Evolutionary conservation across 1,140 invertebrate species (phyloP), one percentile per base, ranked within the genome.

Genomic region (Sitobion miscanthi): DNA sequence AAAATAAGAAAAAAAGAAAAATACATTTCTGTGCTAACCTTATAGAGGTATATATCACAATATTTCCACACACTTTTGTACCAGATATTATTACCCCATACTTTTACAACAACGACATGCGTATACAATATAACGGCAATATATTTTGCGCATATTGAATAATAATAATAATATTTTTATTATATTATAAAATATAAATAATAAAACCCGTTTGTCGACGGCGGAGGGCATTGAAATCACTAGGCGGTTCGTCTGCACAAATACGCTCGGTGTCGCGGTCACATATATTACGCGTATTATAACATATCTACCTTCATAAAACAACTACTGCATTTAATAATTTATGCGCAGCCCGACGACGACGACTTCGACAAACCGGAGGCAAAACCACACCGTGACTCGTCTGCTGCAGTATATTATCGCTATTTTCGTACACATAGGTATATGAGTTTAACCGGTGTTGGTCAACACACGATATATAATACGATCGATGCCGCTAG

Each of bases 101-200:
- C 30, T 77, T n/a, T 30, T 69, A n/a, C 30, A n/a, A 77, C 30
- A 6, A 77, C 62, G 7, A 2, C 62, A n/a, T 77, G 14, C 14
- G 30, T 77, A 42, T 42, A n/a, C 4, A 77, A 77, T n/a, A 23
- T 23, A 54, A 23, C 14, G 20, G 23, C 23, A 54, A 54, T 54
- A 54, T 54, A 77, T n/a, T 77, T 14, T 77, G 62, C 30, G 4
- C 4, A 42, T 77, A 77, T 77, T 30, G 30, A 77, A 77, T 77
- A 77, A 77, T 47, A 86, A 45, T 42, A 42, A 42, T 42, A 42
- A 42, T 42, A 42, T 42, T 42, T 3, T 9, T 49, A 52, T 35
- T 88, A 52, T 52, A 88, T 88, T 54, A 88, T n/a, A 52, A 88
- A 88, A 52, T 54, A 88, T n/a, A 52, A 88, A 52, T 42, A 52